These are phyloP conservation scores for Cryptus armator DNA, from an alignment of 2,888 invertebrate genomes.

Conservation along the genomic window DNA sequence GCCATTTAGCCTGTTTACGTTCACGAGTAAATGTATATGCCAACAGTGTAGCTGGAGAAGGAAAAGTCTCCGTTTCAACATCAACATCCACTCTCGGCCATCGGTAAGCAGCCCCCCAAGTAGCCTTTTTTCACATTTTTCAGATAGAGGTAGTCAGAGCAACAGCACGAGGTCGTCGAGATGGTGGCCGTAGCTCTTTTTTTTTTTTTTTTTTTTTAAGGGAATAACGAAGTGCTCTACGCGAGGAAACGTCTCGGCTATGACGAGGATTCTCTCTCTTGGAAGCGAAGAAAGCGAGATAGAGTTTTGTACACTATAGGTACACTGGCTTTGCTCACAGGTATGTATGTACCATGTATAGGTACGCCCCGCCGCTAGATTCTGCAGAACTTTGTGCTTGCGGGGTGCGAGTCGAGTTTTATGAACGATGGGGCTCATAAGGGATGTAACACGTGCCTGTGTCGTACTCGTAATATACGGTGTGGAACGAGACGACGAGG, in stretches of 20 bases:
- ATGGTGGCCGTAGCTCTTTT: neutral
- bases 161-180: conserved; percentile 10
- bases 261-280: conserved; percentile 8
- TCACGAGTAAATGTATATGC: conserved; percentile 39
- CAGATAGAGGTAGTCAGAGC: conserved; percentile 45
- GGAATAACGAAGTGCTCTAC: conserved; percentile 59
- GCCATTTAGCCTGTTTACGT: conserved; percentile 64
- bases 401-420: conserved; percentile 70
- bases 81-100: conserved; percentile 20
- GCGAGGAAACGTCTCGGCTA: conserved; percentile 11
- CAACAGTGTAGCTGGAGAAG: neutral
- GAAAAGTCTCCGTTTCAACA: conserved; percentile 47
- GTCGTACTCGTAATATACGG: conserved; percentile 75
- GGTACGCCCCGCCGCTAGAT: conserved; percentile 1
- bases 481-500: conserved; percentile 55
- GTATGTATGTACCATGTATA: conserved; percentile 1
- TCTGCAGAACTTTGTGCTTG: conserved; percentile 37
- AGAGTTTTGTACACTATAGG: neutral
- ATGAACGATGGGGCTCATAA: conserved; percentile 77
- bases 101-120: conserved; percentile 1
- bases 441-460: conserved; percentile 77
- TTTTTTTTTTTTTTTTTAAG: neutral
- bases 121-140: conserved; percentile 45
- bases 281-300: conserved; percentile 17
- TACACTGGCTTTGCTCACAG: neutral